A percentile compares a stretch with the other conserved stretches of the same genome.
These are phyloP conservation scores for Enteromius paludinosus DNA, from an alignment of 2,797 vertebrate genomes.

Conservation along the genomic window DNA sequence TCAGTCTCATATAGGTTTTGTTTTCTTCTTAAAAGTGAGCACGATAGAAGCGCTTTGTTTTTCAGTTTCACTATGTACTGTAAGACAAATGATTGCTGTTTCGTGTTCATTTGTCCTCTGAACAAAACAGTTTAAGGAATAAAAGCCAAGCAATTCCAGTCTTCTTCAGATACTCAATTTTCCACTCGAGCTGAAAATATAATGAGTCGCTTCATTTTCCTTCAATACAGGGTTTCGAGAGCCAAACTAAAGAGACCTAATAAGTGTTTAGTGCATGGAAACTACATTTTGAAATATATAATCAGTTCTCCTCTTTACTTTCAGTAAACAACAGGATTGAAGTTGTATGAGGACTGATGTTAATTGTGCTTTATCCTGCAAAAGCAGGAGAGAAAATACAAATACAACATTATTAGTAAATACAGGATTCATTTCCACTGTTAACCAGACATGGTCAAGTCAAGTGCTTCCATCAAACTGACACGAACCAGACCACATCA, in stretches of 20 bases:
- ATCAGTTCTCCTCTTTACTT: neutral
- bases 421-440: no score
- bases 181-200: conserved; percentile 52
- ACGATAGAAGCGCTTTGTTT: neutral
- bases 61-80: neutral
- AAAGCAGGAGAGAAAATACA: no score
- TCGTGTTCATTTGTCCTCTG: neutral
- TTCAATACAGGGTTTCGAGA: conserved; percentile 36
- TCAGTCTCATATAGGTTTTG: neutral
- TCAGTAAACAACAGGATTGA: neutral
- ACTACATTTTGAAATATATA: neutral
- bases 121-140: conserved; percentile 19
- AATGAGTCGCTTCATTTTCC: conserved; percentile 45
- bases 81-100: neutral
- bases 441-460: no score
- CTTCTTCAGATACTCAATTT: conserved; percentile 43
- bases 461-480: neutral
- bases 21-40: neutral
- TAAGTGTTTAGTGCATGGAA: neutral
- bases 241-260: conserved; percentile 23
- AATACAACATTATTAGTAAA: no score
- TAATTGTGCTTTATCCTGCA: neutral
- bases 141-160: conserved; percentile 26
- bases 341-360: neutral
- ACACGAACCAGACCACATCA: neutral